Conservation (phyloP, 2,113 vertebrate genomes). For the Corydoras sp. region DNA sequence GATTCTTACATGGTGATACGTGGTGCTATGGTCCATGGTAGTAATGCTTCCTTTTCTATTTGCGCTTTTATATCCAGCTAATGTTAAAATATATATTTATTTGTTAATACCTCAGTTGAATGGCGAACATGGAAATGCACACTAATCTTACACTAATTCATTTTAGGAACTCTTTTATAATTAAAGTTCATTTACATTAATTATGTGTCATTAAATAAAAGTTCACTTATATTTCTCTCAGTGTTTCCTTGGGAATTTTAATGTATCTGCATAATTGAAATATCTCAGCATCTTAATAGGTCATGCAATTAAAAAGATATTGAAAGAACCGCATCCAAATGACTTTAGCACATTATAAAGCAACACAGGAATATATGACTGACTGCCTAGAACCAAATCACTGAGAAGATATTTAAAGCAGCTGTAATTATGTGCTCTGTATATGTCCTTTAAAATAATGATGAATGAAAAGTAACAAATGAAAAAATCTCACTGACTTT, state of each 20-base stretch:
- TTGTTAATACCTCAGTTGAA: conserved; percentile 21
- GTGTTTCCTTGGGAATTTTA: conserved; percentile 39
- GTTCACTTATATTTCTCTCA: conserved; percentile 52
- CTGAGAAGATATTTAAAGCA: not conserved
- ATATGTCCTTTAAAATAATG: no score
- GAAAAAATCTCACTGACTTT: no score
- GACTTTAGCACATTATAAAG: conserved; percentile 50
- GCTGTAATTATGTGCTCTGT: not conserved
- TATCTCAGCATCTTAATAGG: conserved; percentile 59
- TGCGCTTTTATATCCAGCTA: no score
- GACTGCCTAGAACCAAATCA: not conserved
- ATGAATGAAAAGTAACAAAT: no score
- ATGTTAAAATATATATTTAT: not conserved
- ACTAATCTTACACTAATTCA: conserved; percentile 45
- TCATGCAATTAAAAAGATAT: conserved; percentile 63
- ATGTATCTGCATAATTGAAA: conserved; percentile 63
- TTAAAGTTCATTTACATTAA: conserved; percentile 62
- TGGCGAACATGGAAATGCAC: conserved; percentile 33
- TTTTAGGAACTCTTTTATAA: conserved; percentile 56
- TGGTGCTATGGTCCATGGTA: no score
- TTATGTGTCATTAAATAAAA: conserved; percentile 61
- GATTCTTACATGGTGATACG: not conserved
- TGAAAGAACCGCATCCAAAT: conserved; percentile 49
- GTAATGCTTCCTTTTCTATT: no score
- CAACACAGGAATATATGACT: conserved; percentile 30